Percentiles rank a stretch among this genome's conserved stretches.
phyloP scores from a whole-genome alignment of 1,140 invertebrate species.

The Drosophila varians region DNA sequence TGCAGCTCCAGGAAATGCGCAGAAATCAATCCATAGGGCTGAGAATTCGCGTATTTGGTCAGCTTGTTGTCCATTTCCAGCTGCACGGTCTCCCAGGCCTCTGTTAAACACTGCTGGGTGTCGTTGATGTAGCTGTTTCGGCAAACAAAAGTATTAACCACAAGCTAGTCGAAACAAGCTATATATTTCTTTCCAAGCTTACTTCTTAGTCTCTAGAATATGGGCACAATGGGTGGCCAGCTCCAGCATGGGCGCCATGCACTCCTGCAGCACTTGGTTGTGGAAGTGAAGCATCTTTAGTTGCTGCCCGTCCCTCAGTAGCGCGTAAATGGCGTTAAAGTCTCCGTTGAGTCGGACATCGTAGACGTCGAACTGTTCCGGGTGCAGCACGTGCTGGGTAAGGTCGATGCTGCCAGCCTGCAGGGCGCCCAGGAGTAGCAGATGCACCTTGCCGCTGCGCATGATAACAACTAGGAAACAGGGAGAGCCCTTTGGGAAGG shows the following conservation, averaged over 20 bases:
- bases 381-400: conserved; percentile 84
- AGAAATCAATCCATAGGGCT: conserved; percentile 91
- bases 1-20: conserved; percentile 96
- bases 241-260: conserved; percentile 88
- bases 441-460: conserved; percentile 88
- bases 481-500: conserved; percentile 88
- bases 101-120: conserved; percentile 92
- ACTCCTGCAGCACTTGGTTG: conserved; percentile 88
- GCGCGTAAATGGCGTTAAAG: conserved; percentile 86
- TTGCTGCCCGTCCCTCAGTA: conserved; percentile 84
- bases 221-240: conserved; percentile 90
- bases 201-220: conserved; percentile 86
- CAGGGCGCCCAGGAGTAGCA: conserved; percentile 94
- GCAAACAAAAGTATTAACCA: background rate
- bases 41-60: conserved; percentile 92
- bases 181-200: background rate
- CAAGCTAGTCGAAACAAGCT: background rate
- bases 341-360: conserved; percentile 86
- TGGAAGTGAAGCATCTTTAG: conserved; percentile 86
- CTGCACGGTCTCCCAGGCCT: conserved; percentile 97
- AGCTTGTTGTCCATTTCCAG: conserved; percentile 97
- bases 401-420: conserved; percentile 90
- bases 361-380: conserved; percentile 86
- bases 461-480: conserved; percentile 92
- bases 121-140: conserved; percentile 87